These are phyloP conservation scores for Agrotis ipsilon DNA, from an alignment of 2,888 invertebrate genomes.

Conservation along the genomic window DNA sequence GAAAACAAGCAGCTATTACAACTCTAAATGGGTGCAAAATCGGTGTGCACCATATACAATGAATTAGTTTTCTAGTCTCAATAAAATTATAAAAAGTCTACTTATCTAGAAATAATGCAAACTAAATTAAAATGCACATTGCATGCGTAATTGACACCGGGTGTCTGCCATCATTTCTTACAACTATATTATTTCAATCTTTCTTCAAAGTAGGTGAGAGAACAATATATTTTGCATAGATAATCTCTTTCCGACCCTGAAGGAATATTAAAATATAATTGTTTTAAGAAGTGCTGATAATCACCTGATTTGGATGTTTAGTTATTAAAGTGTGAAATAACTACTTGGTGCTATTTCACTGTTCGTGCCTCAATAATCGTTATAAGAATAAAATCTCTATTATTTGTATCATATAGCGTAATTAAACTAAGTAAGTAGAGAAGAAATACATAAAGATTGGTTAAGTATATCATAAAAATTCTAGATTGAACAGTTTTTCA, in stretches of 20 bases:
- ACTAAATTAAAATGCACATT: conserved; percentile 22
- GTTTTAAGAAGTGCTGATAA: not conserved
- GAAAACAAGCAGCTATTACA: not conserved
- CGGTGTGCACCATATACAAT: conserved; percentile 3
- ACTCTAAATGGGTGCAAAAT: not conserved
- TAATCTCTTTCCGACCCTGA: not conserved
- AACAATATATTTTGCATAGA: not conserved
- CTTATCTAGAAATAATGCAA: conserved; percentile 4
- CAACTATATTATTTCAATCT: not conserved
- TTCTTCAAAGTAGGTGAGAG: not conserved
- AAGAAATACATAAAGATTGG: conserved; percentile 38
- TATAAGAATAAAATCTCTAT: conserved; percentile 70
- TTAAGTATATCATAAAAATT: not conserved
- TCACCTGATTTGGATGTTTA: conserved; percentile 19
- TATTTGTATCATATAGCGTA: conserved; percentile 62
- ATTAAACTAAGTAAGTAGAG: conserved; percentile 28
- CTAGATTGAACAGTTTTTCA: not conserved
- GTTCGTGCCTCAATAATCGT: conserved; percentile 86
- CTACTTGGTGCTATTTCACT: conserved; percentile 85
- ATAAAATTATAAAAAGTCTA: conserved; percentile 23
- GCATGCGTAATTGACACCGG: conserved; percentile 6
- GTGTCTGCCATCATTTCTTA: not conserved
- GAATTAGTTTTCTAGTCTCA: conserved; percentile 31
- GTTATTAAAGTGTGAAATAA: conserved; percentile 50
- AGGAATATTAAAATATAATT: not conserved